Evolutionary conservation across 2,113 vertebrate species (phyloP), one percentile per base, ranked within the genome.

Genomic region (Tor tambroides): DNA sequence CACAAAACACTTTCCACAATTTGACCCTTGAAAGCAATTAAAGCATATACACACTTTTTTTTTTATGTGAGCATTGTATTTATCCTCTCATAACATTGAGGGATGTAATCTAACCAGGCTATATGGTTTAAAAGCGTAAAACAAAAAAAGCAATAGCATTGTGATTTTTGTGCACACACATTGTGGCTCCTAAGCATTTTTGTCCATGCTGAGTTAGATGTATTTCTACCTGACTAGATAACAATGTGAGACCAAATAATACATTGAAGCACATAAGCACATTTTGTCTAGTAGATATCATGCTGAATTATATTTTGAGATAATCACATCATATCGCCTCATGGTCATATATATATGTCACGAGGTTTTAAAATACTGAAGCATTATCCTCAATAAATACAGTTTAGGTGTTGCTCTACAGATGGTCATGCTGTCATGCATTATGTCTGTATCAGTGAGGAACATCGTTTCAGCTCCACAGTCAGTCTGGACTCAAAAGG

Each of bases 401-500:
- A 72, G 19, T 38, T 23, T 38, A 11, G 32, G 30, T 9, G 67
- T 35, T 71, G 4, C 17, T 71, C 30, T 71, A 9, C 69, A 72
- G 2, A 72, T 23, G 19, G 9, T 41, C n/a, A 56, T 79, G 10
- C 21, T 78, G 28, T 54, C 46, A 77, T 23, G 41, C 38, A 12
- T 5, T 21, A 23, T 69, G 28, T 69, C 2, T 69, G 10, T 75
- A 7, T 75, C 38, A n/a, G 51, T 3, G 77, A 56, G 75, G 30
- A 56, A 21, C 1, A 19, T 61, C 1, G n/a, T 89, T 92, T 92
- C 93, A 94, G 93, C 88, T 91, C 93, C 93, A 88, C 86, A 21
- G 1, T 14, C n/a, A 77, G 83, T 41, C 69, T 23, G 56, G 56
- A 4, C 23, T 26, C n/a, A 11, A 26, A 63, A 5, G 41, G 35